A percentile compares a stretch with the other conserved stretches of the same genome.
Evolutionary conservation across 2,888 invertebrate genomes (phyloP).

Genomic region (Pristionchus fissidentatus): DNA sequence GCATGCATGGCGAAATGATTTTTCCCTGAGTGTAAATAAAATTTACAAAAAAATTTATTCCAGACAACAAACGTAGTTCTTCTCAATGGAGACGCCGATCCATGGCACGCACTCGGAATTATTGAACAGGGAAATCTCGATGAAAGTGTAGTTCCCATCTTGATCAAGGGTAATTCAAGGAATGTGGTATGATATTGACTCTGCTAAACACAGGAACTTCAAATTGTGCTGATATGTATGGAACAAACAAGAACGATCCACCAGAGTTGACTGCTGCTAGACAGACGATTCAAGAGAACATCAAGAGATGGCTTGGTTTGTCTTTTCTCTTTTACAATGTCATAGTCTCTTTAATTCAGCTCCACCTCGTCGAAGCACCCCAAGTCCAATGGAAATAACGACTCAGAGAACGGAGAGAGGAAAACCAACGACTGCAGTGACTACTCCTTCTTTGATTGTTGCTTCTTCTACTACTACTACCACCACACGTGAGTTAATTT

Average conservation of each 20-base stretch:
- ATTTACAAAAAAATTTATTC: not conserved
- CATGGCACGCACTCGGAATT: constrained; percentile 50
- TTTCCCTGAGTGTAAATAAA: too few relatives aligned
- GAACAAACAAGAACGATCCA: not conserved
- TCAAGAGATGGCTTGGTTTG: not conserved
- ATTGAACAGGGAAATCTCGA: constrained; percentile 36
- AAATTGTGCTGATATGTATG: constrained; percentile 67
- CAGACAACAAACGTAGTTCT: constrained; percentile 60
- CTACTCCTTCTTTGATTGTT: not conserved
- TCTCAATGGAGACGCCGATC: constrained; percentile 58
- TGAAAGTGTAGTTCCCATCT: constrained; percentile 47
- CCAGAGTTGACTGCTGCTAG: constrained; percentile 7
- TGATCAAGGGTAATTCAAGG: constrained; percentile 41
- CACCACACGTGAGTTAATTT: not conserved
- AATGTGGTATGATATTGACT: too few relatives aligned
- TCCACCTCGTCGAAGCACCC: too few relatives aligned
- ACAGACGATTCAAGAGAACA: not conserved
- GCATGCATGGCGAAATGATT: too few relatives aligned
- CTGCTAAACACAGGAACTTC: constrained; percentile 55
- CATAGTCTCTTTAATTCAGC: too few relatives aligned
- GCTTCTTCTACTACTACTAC: not conserved
- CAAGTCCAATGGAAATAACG: not conserved
- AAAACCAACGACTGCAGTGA: not conserved
- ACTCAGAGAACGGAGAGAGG: not conserved
- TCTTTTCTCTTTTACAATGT: not conserved